Evolutionary conservation across 1,140 invertebrate species (phyloP).

Genomic region (Mizuhopecten yessoensis): DNA sequence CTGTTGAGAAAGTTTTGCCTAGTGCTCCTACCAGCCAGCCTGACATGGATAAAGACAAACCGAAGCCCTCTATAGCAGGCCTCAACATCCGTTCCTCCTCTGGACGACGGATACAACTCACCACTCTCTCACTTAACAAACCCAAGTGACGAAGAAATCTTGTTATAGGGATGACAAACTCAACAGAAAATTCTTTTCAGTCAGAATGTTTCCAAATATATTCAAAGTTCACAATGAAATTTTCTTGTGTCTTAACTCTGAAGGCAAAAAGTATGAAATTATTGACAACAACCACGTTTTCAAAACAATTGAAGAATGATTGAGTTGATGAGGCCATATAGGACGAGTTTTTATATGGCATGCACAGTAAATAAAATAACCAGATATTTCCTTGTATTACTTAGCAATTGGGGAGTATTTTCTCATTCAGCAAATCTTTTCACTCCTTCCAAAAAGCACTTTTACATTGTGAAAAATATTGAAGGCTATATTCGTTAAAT

Average conservation of each 20-base stretch:
- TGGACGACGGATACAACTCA: background rate
- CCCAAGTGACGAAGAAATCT: constrained; percentile 11
- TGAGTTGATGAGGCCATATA: background rate
- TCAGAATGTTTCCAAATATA: background rate
- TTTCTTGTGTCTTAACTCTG: background rate
- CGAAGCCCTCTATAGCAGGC: background rate
- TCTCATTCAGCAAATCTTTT: too few relatives aligned
- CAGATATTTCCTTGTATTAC: too few relatives aligned
- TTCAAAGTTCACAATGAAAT: background rate
- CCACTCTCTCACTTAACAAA: background rate
- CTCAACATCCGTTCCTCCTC: background rate
- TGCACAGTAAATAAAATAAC: too few relatives aligned
- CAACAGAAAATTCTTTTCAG: background rate
- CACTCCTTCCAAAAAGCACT: too few relatives aligned
- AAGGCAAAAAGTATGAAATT: background rate
- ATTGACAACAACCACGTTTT: background rate
- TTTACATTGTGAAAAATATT: too few relatives aligned
- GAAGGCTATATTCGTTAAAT: too few relatives aligned
- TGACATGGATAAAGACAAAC: background rate
- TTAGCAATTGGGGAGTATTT: too few relatives aligned
- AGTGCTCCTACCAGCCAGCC: background rate
- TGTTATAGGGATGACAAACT: background rate
- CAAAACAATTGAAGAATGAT: background rate
- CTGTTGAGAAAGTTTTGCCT: background rate
- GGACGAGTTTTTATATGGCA: too few relatives aligned